Conservation (phyloP, 2,888 invertebrate species). For the Teinopalpus imperialis region DNA sequence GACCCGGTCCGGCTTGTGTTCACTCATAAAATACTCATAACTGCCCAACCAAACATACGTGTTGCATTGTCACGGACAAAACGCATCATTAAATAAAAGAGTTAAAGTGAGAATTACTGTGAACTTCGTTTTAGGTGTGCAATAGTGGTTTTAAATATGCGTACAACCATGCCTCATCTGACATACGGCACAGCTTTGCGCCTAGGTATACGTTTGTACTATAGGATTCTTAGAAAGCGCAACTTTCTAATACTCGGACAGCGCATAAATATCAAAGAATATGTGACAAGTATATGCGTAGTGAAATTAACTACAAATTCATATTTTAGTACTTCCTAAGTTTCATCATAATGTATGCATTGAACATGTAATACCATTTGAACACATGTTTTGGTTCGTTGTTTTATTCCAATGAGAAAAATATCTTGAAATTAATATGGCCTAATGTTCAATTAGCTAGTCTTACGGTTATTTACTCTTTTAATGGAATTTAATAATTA, state of each 20-base stretch:
- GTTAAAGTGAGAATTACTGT: conserved; percentile 41
- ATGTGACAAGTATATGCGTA: conserved; percentile 19
- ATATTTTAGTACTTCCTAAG: background rate
- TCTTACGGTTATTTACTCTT: background rate
- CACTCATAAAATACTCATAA: conserved; percentile 64
- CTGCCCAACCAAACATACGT: conserved; percentile 40
- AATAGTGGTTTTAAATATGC: conserved; percentile 42
- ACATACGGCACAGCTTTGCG: conserved; percentile 48
- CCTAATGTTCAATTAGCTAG: no score
- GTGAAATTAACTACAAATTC: conserved; percentile 9
- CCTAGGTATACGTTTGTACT: conserved; percentile 55
- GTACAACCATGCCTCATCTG: conserved; percentile 58
- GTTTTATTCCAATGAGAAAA: no score
- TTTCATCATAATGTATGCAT: no score
- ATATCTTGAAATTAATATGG: no score
- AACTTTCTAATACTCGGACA: conserved; percentile 56
- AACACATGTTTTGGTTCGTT: no score
- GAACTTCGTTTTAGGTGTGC: conserved; percentile 8
- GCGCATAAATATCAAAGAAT: conserved; percentile 16
- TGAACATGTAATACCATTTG: no score
- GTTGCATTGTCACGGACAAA: conserved; percentile 22
- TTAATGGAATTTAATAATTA: no score
- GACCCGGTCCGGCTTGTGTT: conserved; percentile 57
- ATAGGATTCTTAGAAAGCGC: conserved; percentile 55
- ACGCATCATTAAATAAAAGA: conserved; percentile 33